Conservation (phyloP, 2,113 vertebrate species). For the Pteruthius melanotis region DNA sequence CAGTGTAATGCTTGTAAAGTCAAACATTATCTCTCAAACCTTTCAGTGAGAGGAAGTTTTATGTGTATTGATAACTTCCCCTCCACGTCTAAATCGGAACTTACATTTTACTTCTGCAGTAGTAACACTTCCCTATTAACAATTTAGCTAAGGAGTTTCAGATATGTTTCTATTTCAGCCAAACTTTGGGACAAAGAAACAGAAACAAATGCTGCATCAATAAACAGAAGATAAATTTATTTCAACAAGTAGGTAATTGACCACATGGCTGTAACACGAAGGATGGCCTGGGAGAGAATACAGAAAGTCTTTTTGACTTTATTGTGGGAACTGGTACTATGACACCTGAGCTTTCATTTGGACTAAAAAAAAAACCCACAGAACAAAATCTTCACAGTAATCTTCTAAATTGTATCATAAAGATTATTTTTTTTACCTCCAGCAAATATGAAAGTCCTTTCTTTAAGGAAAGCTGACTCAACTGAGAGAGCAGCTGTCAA, state of each 20-base stretch:
- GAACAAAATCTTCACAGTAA: not conserved
- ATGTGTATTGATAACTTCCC: not conserved
- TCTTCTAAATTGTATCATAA: not conserved
- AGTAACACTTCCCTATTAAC: not conserved
- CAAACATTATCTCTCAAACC: not conserved
- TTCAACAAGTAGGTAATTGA: not conserved
- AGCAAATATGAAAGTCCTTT: not conserved
- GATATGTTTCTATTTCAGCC: not conserved
- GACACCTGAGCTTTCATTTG: not conserved
- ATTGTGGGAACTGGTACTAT: not conserved
- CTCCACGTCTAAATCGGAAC: not conserved
- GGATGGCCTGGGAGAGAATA: not conserved
- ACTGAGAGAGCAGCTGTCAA: not conserved
- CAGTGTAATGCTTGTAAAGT: not conserved
- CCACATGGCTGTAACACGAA: not conserved
- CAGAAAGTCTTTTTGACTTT: not conserved
- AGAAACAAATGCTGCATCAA: not conserved
- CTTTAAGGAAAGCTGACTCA: not conserved
- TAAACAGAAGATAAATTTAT: not conserved
- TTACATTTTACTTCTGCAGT: not conserved
- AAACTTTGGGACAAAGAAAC: not conserved
- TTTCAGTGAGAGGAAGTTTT: not conserved
- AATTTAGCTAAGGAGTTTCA: not conserved
- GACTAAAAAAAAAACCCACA: not conserved
- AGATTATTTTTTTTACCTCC: not conserved